A percentile compares a stretch with the other conserved stretches of the same genome.
These are phyloP conservation scores for Leptodactylus fallax DNA, from an alignment of 2,797 vertebrate species.

Conservation along the genomic window DNA sequence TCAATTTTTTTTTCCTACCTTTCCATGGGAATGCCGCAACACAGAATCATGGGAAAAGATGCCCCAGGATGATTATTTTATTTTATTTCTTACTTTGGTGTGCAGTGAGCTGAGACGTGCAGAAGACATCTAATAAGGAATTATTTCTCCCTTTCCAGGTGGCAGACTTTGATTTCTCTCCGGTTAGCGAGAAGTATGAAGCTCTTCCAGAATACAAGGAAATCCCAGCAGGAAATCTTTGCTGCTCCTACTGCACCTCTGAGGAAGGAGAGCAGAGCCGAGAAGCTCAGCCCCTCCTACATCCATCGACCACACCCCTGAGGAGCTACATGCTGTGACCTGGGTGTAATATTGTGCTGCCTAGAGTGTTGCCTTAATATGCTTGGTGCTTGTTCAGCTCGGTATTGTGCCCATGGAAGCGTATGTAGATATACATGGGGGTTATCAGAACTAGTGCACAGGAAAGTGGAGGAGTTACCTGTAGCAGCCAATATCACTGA, in stretches of 20 bases:
- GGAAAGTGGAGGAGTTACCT: neutral
- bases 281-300: slow-evolving; percentile 74
- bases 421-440: neutral
- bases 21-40: too few species aligned
- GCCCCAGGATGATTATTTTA: too few species aligned
- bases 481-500: neutral
- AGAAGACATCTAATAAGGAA: neutral
- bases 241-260: slow-evolving; percentile 68
- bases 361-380: slow-evolving; percentile 35
- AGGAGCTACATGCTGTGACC: slow-evolving; percentile 75
- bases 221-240: slow-evolving; percentile 63
- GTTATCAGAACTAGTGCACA: neutral
- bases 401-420: neutral
- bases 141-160: slow-evolving; percentile 67
- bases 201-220: slow-evolving; percentile 62
- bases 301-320: slow-evolving; percentile 70
- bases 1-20: too few species aligned
- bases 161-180: slow-evolving; percentile 78
- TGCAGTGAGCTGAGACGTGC: neutral
- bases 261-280: slow-evolving; percentile 66
- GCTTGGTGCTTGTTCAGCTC: slow-evolving; percentile 25
- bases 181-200: slow-evolving; percentile 67
- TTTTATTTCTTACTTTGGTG: too few species aligned
- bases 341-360: neutral
- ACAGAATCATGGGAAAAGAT: too few species aligned